A percentile compares a stretch with the other conserved stretches of the same genome.
phyloP scores from a whole-genome alignment of 2,888 invertebrate species.

The Incurvaria masculella region DNA sequence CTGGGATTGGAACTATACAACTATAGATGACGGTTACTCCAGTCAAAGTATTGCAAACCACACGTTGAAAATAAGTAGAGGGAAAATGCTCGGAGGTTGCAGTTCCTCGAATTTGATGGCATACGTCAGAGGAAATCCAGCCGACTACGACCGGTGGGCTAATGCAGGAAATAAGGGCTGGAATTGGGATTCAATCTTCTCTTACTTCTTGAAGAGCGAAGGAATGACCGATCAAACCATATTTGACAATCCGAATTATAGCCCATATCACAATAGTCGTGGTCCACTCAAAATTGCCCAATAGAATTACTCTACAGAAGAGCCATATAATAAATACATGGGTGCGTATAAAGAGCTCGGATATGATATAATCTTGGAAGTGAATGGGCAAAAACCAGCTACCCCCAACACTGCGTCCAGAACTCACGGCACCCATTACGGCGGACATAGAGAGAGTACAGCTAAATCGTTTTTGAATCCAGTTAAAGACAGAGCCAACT shows the following conservation, averaged over 20 bases:
- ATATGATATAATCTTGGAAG: constrained; percentile 31
- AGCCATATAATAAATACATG: constrained; percentile 25
- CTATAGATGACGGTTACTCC: constrained; percentile 25
- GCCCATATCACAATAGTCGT: constrained; percentile 27
- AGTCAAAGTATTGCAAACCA: constrained; percentile 31
- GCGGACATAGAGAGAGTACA: constrained; percentile 31
- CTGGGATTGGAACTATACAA: constrained; percentile 43
- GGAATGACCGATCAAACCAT: constrained; percentile 33
- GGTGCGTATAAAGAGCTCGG: constrained; percentile 34
- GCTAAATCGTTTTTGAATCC: constrained; percentile 45
- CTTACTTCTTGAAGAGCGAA: constrained; percentile 39
- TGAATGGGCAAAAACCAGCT: too few species aligned
- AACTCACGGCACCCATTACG: constrained; percentile 35
- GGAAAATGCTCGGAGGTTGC: constrained; percentile 37
- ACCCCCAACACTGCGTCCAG: constrained; percentile 32
- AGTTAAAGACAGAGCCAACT: constrained; percentile 24
- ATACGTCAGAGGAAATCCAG: constrained; percentile 36
- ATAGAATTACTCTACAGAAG: constrained; percentile 18
- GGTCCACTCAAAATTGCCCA: constrained; percentile 40
- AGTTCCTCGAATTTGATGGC: constrained; percentile 43
- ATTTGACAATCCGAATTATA: constrained; percentile 25
- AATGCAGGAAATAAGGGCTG: constrained; percentile 25
- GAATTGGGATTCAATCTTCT: constrained; percentile 33
- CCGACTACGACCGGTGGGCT: constrained; percentile 40
- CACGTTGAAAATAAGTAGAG: constrained; percentile 32